A percentile compares a stretch with the other conserved stretches of the same genome.
These are phyloP conservation scores for Leptodirus hochenwartii DNA, from an alignment of 2,888 invertebrate genomes.

Conservation along the genomic window DNA sequence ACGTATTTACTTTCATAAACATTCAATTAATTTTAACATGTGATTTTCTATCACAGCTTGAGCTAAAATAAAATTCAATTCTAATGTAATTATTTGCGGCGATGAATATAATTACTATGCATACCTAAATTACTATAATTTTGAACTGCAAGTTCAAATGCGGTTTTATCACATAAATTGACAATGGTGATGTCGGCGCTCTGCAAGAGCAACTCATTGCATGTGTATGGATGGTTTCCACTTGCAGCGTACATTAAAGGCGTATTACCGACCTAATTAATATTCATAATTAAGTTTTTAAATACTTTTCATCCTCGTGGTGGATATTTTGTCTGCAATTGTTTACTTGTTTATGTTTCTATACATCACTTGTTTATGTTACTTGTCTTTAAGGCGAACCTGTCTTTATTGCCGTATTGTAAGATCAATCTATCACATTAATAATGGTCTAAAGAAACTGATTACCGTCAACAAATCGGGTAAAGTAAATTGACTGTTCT, in stretches of 20 bases:
- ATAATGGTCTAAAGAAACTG: too few species aligned
- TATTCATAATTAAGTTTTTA: conserved; percentile 40
- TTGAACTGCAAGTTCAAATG: conserved; percentile 61
- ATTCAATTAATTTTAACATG: conserved; percentile 7
- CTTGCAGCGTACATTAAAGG: conserved; percentile 83
- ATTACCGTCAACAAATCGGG: too few species aligned
- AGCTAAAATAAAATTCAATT: conserved; percentile 6
- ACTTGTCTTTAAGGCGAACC: too few species aligned
- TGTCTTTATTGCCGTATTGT: too few species aligned
- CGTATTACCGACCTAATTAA: conserved; percentile 60
- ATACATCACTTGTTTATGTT: too few species aligned
- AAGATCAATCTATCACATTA: too few species aligned
- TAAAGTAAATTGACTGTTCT: too few species aligned
- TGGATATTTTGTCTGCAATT: too few species aligned
- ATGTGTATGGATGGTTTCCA: conserved; percentile 78
- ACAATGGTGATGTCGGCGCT: conserved; percentile 66
- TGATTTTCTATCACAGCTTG: conserved; percentile 8
- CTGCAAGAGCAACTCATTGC: conserved; percentile 61
- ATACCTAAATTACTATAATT: conserved; percentile 36
- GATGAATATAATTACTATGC: neutral
- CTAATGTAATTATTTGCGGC: neutral
- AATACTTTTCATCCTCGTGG: neutral
- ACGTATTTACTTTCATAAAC: neutral
- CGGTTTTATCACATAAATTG: conserved; percentile 70
- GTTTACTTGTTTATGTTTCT: too few species aligned